Base-by-base conservation (phyloP, 2,113 vertebrate genomes). In the Myiozetetes cayanensis region DNA sequence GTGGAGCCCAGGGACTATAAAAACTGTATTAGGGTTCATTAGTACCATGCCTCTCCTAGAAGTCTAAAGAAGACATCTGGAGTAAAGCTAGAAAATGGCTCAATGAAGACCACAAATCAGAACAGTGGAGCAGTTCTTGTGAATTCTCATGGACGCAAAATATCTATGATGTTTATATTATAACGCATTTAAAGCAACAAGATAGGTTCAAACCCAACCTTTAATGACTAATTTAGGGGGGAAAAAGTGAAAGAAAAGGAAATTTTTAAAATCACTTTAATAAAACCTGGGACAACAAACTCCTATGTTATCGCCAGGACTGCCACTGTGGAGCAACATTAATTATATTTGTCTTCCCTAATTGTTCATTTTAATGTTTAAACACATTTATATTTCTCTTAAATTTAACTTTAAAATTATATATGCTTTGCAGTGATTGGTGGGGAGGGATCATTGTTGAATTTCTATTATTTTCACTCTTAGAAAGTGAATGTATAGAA, bases 21-120 rank as follows among this genome's bases (percentile, higher is more conserved):
- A 87, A 92, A 73, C 8, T 47, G 39, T 41, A 24, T 65, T 46
- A 74, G 12, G 88, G 78, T 74, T 91, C 74, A 76, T 62, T 93
- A 93, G 68, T 39, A 44, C 47, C 50, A 28, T 49, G 14, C 27
- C 63, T 71, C 7, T 71, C 50, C 83, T 62, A 43, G 47, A 95
- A 80, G 35, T 58, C 49, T 65, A 73, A 68, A 92, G 70, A 85
- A 75, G 55, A 80, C 35, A 85, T 90, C 82, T 79, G 77, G 67
- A 92, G 22, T 74, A 80, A 85, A 95, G 56, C 30, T 73, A 81
- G 71, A 20, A 62, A 90, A 92, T 83, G 3, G 37, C 56, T 89
- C 49, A 95, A 66, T 39, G 28, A 88, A 91, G 62, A 89, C 61
- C 43, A 90, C 35, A 88, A 90, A 94, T 81, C 56, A 53, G 84